Percentiles rank a stretch among this genome's conserved stretches.
These are phyloP conservation scores for Alouatta caraya DNA, from an alignment of 2,797 vertebrate genomes.

Conservation along the genomic window DNA sequence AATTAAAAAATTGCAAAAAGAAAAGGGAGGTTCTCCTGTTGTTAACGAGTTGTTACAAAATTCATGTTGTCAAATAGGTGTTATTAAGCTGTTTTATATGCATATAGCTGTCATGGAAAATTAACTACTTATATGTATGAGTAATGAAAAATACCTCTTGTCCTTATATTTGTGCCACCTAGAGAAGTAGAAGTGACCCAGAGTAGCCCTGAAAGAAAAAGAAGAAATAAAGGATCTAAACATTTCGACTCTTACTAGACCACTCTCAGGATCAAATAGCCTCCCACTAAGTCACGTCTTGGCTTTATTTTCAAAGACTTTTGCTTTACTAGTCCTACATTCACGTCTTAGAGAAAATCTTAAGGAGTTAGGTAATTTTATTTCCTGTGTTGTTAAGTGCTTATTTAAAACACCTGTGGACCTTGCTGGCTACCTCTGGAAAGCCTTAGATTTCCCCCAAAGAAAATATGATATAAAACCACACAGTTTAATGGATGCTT, in stretches of 20 bases:
- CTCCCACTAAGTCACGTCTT: background rate
- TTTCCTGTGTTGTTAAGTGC: background rate
- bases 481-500: background rate
- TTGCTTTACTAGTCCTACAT: background rate
- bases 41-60: background rate
- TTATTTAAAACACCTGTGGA: background rate
- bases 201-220: background rate
- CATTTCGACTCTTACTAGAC: background rate
- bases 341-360: background rate
- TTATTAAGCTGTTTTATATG: background rate
- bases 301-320: background rate
- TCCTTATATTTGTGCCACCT: background rate
- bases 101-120: conserved; percentile 24
- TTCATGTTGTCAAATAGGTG: background rate
- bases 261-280: background rate
- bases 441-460: background rate
- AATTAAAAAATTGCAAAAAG: background rate
- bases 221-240: background rate
- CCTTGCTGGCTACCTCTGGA: background rate
- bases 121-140: background rate
- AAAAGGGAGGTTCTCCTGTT: background rate
- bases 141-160: conserved; percentile 19
- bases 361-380: background rate
- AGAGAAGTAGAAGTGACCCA: background rate
- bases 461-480: background rate